Conservation (phyloP, 2,113 vertebrate species). For the Struthidea cinerea region DNA sequence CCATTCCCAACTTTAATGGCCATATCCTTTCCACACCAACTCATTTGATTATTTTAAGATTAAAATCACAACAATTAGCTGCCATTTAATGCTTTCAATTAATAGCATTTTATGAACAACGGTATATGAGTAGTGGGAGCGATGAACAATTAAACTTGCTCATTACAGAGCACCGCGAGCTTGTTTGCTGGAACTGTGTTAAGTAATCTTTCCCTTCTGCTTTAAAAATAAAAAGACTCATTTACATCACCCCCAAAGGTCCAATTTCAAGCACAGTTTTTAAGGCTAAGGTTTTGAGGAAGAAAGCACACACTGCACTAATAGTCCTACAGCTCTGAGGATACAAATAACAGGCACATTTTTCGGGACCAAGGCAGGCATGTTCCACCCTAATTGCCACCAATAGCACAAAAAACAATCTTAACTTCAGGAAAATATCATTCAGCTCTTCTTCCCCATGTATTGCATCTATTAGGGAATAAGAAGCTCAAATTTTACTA, state of each 20-base stretch:
- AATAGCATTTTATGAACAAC: background rate
- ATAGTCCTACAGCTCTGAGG: background rate
- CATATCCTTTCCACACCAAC: background rate
- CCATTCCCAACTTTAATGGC: background rate
- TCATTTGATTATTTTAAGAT: background rate
- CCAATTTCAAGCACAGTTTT: background rate
- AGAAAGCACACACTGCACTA: background rate
- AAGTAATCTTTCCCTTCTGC: background rate
- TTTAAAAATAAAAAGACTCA: constrained; percentile 20
- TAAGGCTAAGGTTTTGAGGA: background rate
- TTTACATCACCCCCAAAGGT: background rate
- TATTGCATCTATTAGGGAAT: background rate
- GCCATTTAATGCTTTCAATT: background rate
- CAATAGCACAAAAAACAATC: background rate
- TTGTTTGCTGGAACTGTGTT: background rate
- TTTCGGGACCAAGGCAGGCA: background rate
- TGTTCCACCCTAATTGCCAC: background rate
- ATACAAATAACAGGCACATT: background rate
- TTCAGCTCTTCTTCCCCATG: background rate
- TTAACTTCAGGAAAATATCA: background rate
- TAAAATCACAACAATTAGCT: background rate
- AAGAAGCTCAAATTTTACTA: background rate
- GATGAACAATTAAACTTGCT: background rate
- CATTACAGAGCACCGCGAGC: background rate
- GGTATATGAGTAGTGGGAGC: background rate